These are phyloP conservation scores for Marmota monax DNA, from an alignment of 2,113 vertebrate species.

Conservation along the genomic window DNA sequence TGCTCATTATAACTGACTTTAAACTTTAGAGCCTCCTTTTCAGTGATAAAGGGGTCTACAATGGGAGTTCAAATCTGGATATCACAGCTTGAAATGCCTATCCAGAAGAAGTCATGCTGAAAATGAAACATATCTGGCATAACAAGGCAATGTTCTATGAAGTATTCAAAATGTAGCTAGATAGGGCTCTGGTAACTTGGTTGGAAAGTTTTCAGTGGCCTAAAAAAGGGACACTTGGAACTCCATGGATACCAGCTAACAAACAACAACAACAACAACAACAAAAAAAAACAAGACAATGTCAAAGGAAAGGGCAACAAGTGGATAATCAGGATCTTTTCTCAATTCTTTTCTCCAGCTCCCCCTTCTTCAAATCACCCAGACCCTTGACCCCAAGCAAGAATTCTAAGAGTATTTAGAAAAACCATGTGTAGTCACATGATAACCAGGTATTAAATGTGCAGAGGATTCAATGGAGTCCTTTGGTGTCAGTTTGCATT, in stretches of 20 bases:
- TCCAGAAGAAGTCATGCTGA: constrained; percentile 88
- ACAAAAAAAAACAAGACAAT: constrained; percentile 81
- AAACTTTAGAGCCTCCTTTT: constrained; percentile 88
- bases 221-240: constrained; percentile 13
- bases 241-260: not conserved
- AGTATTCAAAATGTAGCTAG: constrained; percentile 77
- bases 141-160: constrained; percentile 79
- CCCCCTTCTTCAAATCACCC: not conserved
- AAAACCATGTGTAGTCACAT: not conserved
- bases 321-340: constrained; percentile 41
- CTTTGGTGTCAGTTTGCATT: not conserved
- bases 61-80: constrained; percentile 87
- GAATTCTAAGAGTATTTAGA: not conserved
- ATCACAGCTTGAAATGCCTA: constrained; percentile 90
- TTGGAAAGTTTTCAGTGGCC: constrained; percentile 21
- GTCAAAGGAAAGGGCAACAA: constrained; percentile 85
- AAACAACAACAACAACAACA: too few relatives aligned
- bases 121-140: constrained; percentile 89
- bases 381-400: not conserved
- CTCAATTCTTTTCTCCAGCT: constrained; percentile 30
- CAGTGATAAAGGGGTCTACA: constrained; percentile 85
- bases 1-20: constrained; percentile 86
- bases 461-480: not conserved
- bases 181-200: not conserved
- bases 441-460: not conserved